A percentile compares a stretch with the other conserved stretches of the same genome.
phyloP scores from a whole-genome alignment of 2,113 vertebrate species.

The Spheniscus mendiculus region DNA sequence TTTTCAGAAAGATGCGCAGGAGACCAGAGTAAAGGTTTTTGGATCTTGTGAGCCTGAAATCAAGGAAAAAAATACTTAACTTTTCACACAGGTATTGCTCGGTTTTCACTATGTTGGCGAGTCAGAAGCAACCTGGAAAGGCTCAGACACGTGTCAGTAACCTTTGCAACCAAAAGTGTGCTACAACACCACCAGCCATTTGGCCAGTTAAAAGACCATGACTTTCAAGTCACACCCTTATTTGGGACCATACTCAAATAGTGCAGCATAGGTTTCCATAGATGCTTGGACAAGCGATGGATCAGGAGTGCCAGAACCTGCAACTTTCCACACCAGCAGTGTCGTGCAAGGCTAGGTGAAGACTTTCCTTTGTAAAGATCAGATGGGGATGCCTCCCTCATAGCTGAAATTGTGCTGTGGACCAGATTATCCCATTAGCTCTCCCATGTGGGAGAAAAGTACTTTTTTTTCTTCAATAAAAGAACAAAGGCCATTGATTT shows the following conservation, averaged over 20 bases:
- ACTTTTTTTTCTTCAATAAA: neutral
- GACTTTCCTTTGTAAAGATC: neutral
- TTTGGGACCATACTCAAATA: neutral
- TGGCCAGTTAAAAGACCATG: neutral
- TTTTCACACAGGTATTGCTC: neutral
- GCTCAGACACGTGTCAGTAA: neutral
- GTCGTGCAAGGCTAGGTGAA: neutral
- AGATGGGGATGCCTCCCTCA: neutral
- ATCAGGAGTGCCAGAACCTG: neutral
- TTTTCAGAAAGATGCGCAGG: neutral
- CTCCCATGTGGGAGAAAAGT: neutral
- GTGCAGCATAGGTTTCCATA: neutral
- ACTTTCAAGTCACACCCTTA: rapidly evolving
- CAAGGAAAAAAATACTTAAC: neutral
- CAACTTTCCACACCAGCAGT: neutral
- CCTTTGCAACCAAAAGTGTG: neutral
- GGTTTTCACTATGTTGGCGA: neutral
- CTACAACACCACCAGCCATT: neutral
- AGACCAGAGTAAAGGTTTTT: neutral
- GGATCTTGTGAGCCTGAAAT: neutral
- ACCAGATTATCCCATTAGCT: slow-evolving; percentile 39
- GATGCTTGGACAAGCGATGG: neutral
- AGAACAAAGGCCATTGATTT: slow-evolving; percentile 60
- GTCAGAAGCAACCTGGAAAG: neutral
- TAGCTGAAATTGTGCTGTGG: neutral